A percentile compares a stretch with the other conserved stretches of the same genome.
phyloP scores from a whole-genome alignment of 2,113 vertebrate genomes.

The Nothoprocta pentlandii region DNA sequence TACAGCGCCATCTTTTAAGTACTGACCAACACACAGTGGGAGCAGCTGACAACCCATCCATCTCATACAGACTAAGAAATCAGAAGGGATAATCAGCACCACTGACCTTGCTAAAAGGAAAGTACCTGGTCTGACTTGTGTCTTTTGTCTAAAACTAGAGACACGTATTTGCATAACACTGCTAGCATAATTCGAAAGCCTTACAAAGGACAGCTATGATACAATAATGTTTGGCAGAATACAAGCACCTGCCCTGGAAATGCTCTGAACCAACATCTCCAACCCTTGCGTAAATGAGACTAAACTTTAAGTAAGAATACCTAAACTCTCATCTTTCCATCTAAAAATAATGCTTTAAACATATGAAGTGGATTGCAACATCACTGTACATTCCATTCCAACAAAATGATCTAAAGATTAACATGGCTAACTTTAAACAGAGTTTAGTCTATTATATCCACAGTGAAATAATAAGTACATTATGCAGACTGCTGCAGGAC shows the following conservation, averaged over 20 bases:
- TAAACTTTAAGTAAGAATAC: constrained; percentile 14
- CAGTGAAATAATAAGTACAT: not conserved
- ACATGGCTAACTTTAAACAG: not conserved
- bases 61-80: not conserved
- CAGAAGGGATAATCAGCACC: rapidly evolving
- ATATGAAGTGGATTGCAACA: not conserved
- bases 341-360: not conserved
- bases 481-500: not conserved
- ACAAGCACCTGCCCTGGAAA: not conserved
- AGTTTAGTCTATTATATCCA: not conserved
- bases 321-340: not conserved
- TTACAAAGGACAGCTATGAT: not conserved
- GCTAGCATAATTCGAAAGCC: not conserved
- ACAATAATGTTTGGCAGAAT: not conserved
- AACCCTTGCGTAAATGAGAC: not conserved
- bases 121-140: not conserved
- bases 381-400: not conserved
- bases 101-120: not conserved
- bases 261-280: constrained; percentile 13
- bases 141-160: not conserved
- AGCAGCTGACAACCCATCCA: not conserved
- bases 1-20: not conserved
- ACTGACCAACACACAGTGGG: not conserved
- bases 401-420: not conserved
- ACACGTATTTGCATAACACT: not conserved